Base-by-base conservation (phyloP, 1,140 invertebrate genomes). In the Rhyacophila brunnea region DNA sequence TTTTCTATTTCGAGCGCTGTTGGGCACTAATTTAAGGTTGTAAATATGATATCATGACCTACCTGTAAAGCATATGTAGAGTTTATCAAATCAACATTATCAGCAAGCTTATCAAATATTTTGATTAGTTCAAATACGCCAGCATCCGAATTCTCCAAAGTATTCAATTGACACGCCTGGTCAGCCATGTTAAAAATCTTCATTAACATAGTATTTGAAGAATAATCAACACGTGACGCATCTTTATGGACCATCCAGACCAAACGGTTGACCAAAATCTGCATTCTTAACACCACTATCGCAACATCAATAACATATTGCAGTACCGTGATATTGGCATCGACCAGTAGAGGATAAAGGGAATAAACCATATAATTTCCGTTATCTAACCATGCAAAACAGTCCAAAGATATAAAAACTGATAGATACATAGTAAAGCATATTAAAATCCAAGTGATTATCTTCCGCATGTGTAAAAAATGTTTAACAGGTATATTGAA, bases 21-120 rank as follows among this genome's bases (percentile, higher is more conserved):
- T n/a, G n/a, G n/a, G n/a, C n/a, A n/a, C n/a, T n/a, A n/a, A n/a
- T n/a, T n/a, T n/a, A n/a, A n/a, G n/a, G n/a, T n/a, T n/a, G n/a
- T n/a, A n/a, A n/a, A n/a, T n/a, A n/a, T n/a, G n/a, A n/a, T n/a
- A n/a, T n/a, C n/a, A n/a, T n/a, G n/a, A n/a, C n/a, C n/a, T 32
- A 49, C 47, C 13, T 28, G 32, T 15, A 49, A 3, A 3, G 17
- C 18, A 34, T 28, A 49, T 6, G 11, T 28, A 9, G 20, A 32
- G 13, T 49, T 49, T 3, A 49, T 34, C 28, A 35, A 23, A 14
- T 49, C 13, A 19, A 32, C 18, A 49, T 49, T 49, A 18, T 49
- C 47, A 6, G 47, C 47, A 13, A 49, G 28, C 23, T 32, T 49
- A 15, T 49, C 47, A 14, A 28, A 34, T 13, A 49, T 34, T 14